Evolutionary conservation across 1,140 invertebrate genomes (phyloP).

Genomic region (Nymphalis io): DNA sequence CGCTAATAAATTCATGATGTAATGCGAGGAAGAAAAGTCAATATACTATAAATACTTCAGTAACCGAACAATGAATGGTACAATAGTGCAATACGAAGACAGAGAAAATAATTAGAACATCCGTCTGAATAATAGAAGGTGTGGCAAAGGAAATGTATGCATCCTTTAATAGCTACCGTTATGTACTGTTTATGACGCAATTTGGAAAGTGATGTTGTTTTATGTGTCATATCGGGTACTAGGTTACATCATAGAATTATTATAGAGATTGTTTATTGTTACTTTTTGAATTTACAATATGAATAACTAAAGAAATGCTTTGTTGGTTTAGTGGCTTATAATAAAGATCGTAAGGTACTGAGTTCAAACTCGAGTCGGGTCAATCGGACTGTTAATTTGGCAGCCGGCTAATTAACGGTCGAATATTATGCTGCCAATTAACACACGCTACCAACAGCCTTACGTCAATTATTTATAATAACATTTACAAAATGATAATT

Average conservation of each 20-base stretch:
- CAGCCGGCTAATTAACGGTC: too few species aligned
- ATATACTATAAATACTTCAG: conserved; percentile 11
- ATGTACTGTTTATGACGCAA: conserved; percentile 55
- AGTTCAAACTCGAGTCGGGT: too few species aligned
- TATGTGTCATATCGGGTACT: background rate
- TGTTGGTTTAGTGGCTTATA: background rate
- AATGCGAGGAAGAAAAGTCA: background rate
- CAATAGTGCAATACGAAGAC: conserved; percentile 22
- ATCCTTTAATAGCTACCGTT: conserved; percentile 51
- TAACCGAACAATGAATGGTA: conserved; percentile 19
- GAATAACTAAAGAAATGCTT: too few species aligned
- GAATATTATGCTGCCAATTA: too few species aligned
- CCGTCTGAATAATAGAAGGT: conserved; percentile 63
- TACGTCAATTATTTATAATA: too few species aligned
- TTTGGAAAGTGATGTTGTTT: conserved; percentile 29
- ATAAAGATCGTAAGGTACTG: background rate
- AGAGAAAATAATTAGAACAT: conserved; percentile 54
- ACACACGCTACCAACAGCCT: too few species aligned
- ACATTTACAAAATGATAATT: too few species aligned
- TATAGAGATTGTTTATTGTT: background rate
- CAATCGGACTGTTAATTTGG: too few species aligned
- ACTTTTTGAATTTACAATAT: background rate
- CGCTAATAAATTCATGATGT: background rate
- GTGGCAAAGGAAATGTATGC: conserved; percentile 53
- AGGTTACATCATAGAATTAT: background rate